phyloP scores from a whole-genome alignment of 2,113 vertebrate species.

The Cyprichromis sp. region DNA sequence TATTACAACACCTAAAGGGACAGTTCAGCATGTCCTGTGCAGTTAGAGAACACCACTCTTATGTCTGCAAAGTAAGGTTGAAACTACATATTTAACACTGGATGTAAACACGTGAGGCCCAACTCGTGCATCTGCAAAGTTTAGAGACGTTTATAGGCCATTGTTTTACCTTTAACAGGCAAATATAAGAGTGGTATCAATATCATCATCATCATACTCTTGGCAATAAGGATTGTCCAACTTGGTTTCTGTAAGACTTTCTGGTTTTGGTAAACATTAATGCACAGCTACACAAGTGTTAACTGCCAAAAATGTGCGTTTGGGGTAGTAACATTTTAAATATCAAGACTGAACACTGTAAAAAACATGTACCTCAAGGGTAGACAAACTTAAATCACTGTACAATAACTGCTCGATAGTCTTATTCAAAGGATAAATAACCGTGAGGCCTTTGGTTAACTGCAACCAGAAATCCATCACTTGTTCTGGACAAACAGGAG shows the following conservation, averaged over 20 bases:
- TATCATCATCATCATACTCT: neutral
- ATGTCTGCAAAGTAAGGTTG: accelerated
- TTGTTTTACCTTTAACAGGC: neutral
- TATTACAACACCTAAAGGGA: neutral
- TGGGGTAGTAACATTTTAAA: neutral
- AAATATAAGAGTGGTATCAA: neutral
- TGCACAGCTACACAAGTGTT: neutral
- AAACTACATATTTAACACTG: neutral
- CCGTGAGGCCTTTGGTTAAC: neutral
- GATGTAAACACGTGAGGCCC: neutral
- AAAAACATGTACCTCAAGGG: neutral
- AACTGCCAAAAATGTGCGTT: accelerated
- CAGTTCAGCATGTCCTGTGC: neutral
- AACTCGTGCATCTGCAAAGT: neutral
- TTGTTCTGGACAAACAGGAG: neutral
- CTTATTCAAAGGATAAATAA: neutral
- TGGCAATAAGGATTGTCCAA: neutral
- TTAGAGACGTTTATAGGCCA: accelerated
- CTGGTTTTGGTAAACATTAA: neutral
- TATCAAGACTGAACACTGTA: neutral
- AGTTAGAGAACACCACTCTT: neutral
- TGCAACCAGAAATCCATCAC: neutral
- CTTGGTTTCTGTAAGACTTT: neutral
- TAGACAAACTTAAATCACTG: accelerated
- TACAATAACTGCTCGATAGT: neutral